Evolutionary conservation across 1,140 invertebrate species (phyloP).

Genomic region (Gonatopus flavifemur): DNA sequence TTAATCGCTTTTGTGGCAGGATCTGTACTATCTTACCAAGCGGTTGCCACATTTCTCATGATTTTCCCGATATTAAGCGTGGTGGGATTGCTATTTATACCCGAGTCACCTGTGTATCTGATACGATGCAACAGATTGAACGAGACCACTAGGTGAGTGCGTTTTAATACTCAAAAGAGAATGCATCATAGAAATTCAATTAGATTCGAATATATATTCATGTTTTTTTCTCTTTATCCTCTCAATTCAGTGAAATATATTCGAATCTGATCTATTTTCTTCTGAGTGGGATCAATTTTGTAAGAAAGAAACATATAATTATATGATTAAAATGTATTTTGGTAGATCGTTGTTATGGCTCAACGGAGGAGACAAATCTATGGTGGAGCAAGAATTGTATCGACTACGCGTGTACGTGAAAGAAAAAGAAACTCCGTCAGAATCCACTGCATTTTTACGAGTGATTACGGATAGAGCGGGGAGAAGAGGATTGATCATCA

Average conservation of each 20-base stretch:
- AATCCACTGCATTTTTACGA: constrained; percentile 27
- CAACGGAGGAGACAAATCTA: constrained; percentile 53
- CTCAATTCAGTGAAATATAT: too few relatives aligned
- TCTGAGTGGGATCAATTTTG: too few relatives aligned
- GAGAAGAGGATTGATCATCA: constrained; percentile 52
- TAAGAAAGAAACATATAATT: too few relatives aligned
- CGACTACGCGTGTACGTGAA: constrained; percentile 37
- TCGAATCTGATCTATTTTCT: too few relatives aligned
- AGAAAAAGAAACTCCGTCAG: constrained; percentile 18
- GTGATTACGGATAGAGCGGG: constrained; percentile 44
- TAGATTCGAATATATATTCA: too few relatives aligned
- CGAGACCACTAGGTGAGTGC: constrained; percentile 47
- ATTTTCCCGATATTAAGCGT: constrained; percentile 55
- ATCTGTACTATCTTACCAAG: constrained; percentile 54
- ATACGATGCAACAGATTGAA: constrained; percentile 39
- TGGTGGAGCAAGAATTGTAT: constrained; percentile 36
- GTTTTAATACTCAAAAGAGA: constrained; percentile 13
- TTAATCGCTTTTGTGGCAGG: constrained; percentile 62
- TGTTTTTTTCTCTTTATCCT: too few relatives aligned
- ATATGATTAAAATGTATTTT: constrained; percentile 10
- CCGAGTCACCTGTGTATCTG: constrained; percentile 63
- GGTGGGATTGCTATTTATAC: constrained; percentile 57
- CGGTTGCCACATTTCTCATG: constrained; percentile 50
- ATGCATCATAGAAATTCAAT: too few relatives aligned
- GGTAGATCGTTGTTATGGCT: constrained; percentile 58